phyloP scores from a whole-genome alignment of 2,888 invertebrate genomes.

The Griposia aprilina region DNA sequence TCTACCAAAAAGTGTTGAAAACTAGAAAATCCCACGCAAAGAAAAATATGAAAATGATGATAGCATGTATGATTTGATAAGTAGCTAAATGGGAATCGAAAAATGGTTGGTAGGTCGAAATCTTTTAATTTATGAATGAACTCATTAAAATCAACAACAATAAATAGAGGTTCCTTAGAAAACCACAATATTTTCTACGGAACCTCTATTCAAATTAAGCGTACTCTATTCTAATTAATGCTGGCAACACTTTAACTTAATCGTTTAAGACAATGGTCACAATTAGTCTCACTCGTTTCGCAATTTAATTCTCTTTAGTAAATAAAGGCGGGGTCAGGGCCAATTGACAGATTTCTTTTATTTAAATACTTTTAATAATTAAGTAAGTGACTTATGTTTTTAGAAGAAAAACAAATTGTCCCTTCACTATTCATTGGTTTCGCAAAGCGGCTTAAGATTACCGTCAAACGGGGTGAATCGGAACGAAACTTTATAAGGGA shows the following conservation, averaged over 20 bases:
- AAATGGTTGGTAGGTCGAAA: background rate
- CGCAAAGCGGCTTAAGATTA: background rate
- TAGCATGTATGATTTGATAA: background rate
- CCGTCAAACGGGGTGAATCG: too few relatives aligned
- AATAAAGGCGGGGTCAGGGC: slow-evolving; percentile 66
- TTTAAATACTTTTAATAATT: slow-evolving; percentile 12
- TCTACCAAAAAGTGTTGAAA: background rate
- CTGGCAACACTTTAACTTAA: slow-evolving; percentile 64
- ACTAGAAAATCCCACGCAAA: background rate
- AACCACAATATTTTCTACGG: slow-evolving; percentile 27
- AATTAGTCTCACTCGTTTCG: slow-evolving; percentile 73
- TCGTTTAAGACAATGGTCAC: slow-evolving; percentile 71
- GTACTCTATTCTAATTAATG: slow-evolving; percentile 60
- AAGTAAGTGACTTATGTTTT: background rate
- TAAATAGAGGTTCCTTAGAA: too few relatives aligned
- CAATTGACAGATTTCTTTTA: slow-evolving; percentile 49
- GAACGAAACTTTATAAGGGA: too few relatives aligned
- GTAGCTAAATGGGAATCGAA: too few relatives aligned
- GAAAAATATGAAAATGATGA: too few relatives aligned
- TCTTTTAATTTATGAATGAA: background rate
- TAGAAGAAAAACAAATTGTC: background rate
- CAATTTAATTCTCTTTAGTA: slow-evolving; percentile 70
- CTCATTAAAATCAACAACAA: too few relatives aligned
- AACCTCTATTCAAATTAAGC: slow-evolving; percentile 51
- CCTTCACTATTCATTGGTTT: background rate